These are phyloP conservation scores for Vidua macroura DNA, from an alignment of 2,113 vertebrate genomes.

Conservation along the genomic window DNA sequence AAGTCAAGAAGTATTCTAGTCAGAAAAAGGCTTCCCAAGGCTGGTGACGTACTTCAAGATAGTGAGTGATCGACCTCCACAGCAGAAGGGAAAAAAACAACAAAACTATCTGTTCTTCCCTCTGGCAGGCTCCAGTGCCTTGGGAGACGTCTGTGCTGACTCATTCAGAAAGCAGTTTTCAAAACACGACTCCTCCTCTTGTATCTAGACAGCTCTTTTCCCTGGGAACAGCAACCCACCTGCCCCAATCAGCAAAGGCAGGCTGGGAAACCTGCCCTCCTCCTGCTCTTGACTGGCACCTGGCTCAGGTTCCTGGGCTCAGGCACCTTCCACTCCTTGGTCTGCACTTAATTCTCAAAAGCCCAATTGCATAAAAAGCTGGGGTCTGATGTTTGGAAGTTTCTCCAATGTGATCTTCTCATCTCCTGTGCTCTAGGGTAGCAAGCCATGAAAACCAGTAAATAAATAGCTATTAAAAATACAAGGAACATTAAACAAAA, in stretches of 20 bases:
- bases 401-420: not conserved
- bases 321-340: not conserved
- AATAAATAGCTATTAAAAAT: not conserved
- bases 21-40: constrained; percentile 21
- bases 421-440: not conserved
- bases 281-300: not conserved
- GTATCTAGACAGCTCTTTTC: not conserved
- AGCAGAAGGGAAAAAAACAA: not conserved
- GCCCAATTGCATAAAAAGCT: not conserved
- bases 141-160: constrained; percentile 31
- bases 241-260: not conserved
- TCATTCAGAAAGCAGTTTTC: constrained; percentile 40
- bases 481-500: not conserved
- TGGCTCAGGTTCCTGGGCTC: not conserved
- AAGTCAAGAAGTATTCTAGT: constrained; percentile 24
- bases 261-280: not conserved
- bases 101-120: constrained; percentile 20
- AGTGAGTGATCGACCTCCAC: constrained; percentile 34
- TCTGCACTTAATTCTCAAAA: not conserved
- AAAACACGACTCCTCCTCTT: not conserved
- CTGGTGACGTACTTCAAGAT: constrained; percentile 40
- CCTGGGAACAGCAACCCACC: not conserved
- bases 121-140: constrained; percentile 10
- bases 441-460: not conserved
- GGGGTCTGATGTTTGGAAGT: not conserved